A percentile compares a stretch with the other conserved stretches of the same genome.
Evolutionary conservation across 2,797 vertebrate genomes (phyloP).

Genomic region (Spea hammondii): DNA sequence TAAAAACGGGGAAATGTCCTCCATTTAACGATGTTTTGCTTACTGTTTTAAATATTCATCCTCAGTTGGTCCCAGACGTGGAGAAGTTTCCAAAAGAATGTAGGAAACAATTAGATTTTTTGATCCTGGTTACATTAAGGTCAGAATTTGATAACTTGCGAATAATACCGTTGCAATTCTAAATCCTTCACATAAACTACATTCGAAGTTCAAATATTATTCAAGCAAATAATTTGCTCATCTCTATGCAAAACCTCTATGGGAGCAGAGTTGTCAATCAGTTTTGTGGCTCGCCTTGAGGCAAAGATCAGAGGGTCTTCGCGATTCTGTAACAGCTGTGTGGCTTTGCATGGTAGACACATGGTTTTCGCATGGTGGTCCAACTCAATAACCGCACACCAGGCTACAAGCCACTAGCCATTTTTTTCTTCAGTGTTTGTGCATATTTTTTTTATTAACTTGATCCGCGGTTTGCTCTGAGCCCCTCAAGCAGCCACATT

Average conservation of each 20-base stretch:
- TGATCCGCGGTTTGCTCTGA: not conserved
- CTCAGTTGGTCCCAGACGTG: too few species aligned
- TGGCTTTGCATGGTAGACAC: not conserved
- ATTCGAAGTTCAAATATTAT: not conserved
- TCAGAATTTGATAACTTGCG: not conserved
- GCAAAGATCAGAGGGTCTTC: not conserved
- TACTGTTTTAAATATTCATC: too few species aligned
- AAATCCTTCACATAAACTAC: not conserved
- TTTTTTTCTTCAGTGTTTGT: not conserved
- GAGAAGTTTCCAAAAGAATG: too few species aligned
- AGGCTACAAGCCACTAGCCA: not conserved
- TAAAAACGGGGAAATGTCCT: too few species aligned
- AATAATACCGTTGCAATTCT: not conserved
- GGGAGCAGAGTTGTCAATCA: not conserved
- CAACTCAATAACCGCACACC: not conserved
- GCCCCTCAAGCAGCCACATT: not conserved
- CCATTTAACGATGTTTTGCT: too few species aligned
- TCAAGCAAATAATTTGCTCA: conserved; percentile 3
- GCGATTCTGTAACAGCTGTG: not conserved
- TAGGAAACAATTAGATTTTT: not conserved
- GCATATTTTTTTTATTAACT: not conserved
- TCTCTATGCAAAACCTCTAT: conserved; percentile 4
- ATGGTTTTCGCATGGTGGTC: not conserved
- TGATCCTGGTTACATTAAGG: not conserved
- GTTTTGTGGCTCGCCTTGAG: not conserved